Base-by-base conservation (phyloP, 2,113 vertebrate genomes). In the Callocephalon fimbriatum region DNA sequence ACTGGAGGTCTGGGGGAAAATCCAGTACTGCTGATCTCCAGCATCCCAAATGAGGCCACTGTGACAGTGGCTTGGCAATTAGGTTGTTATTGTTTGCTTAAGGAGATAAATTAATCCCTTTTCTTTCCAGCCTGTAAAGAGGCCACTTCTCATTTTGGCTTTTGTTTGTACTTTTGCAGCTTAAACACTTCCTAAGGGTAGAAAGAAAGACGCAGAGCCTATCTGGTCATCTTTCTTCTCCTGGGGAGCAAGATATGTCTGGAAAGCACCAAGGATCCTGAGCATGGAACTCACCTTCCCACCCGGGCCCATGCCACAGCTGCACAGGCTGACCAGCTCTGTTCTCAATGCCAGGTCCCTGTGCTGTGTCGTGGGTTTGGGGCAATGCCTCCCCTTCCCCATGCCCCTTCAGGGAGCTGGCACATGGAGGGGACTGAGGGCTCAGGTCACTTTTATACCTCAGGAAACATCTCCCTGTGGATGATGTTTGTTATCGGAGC, bases 401-500 rank as follows among this genome's bases (percentile, higher is more conserved):
- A 0, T 7, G 70, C 38, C n/a, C 62, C 42, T 1, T 1, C 0
- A 0, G 25, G 29, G 8, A 62, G 7, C 38, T 6, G 27, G 29
- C 27, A 40, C 42, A 32, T 0, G 1, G 29, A 44, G 29, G 12
- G 54, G 40, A 29, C 35, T 1, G 2, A 50, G 20, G 40, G 32
- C 50, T 71, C 31, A 3, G 2, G 29, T 27, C 79, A 20, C 27
- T 53, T 38, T 8, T 53, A 32, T 53, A 32, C 54, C 37, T 19
- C 2, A 3, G 14, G 40, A 21, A 77, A 45, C 27, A 6, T 8
- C 51, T 47, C 51, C 9, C 45, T 12, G 38, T 0, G 2, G 27
- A 42, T 2, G 2, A 5, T 4, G 17, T 15, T 66, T 47, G 47
- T 17, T 61, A 29, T 42, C 5, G 1, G 31, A 65, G 50, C 37